Base-by-base conservation (phyloP, 2,888 invertebrate species). In the Lydus trimaculatus region DNA sequence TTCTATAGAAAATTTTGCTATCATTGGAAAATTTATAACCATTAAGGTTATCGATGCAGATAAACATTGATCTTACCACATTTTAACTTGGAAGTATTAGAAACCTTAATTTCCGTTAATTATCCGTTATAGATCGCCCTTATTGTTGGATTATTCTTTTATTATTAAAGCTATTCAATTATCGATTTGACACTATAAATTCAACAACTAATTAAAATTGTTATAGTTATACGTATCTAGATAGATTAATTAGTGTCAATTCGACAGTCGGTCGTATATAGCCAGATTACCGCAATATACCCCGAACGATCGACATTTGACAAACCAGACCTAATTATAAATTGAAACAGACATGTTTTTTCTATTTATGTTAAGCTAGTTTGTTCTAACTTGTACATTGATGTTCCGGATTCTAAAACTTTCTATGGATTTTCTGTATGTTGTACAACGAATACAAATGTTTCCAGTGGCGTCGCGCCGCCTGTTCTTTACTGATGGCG, bases 401-500 rank as follows among this genome's bases (percentile, higher is more conserved):
- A 78, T 79, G 78, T 79, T 78, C 78, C 71, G 78, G 77, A 77
- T 79, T 77, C 78, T 15, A 0, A 75, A 78, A 78, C 73, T 79
- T 17, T 78, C 76, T 73, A 78, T 76, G 76, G 77, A 76, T 76
- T 77, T 75, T 76, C 75, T 75, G 73, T 75, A 74, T 72, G 72
- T 63, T 25, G 25, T 25, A 56, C 56, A 73, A 72, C 75, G 81
- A 81, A 81, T 81, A 82, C 81, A 81, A 82, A 82, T 81, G 81
- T 77, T 71, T 75, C 75, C 71, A 76, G 79, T 78, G 82, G 81
- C 82, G 82, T 77, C 82, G 78, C 75, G 76, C 77, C 78, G 79
- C 78, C 77, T 76, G 76, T 56, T 56, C 77, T 72, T 73, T 70
- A 73, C 74, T 75, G 79, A 73, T 75, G 80, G 81, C 80, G 81